These are phyloP conservation scores for Paramormyrops hopkinsi DNA, from an alignment of 2,797 vertebrate species.

Conservation along the genomic window DNA sequence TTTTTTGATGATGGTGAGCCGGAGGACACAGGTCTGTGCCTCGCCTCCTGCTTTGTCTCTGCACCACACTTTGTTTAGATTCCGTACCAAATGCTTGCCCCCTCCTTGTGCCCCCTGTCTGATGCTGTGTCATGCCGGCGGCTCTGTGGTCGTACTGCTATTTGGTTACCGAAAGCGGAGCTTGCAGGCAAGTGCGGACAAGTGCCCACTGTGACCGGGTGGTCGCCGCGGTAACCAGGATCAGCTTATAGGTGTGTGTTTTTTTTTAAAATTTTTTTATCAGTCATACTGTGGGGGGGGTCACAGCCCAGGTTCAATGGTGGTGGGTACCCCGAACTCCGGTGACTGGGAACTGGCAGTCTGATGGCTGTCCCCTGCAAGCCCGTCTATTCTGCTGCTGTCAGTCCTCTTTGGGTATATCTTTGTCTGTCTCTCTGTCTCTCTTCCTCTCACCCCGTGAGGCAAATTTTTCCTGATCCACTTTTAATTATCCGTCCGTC, in stretches of 20 bases:
- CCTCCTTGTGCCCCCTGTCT: neutral
- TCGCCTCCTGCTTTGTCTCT: neutral
- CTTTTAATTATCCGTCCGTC: neutral
- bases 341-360: neutral
- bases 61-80: neutral
- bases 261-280: neutral
- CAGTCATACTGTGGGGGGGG: neutral
- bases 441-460: neutral
- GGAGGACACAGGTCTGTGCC: neutral
- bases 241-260: neutral
- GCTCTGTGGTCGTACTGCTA: neutral
- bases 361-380: neutral
- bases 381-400: neutral
- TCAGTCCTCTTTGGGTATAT: neutral
- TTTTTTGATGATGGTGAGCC: neutral
- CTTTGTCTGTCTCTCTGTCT: neutral
- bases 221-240: neutral
- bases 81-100: neutral
- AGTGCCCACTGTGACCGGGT: neutral
- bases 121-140: neutral
- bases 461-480: slow-evolving; percentile 5
- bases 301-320: neutral
- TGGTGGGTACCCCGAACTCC: neutral
- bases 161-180: neutral
- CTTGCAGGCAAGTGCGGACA: neutral